Base-by-base conservation (phyloP, 2,797 vertebrate species). In the Phrynocephalus forsythii region DNA sequence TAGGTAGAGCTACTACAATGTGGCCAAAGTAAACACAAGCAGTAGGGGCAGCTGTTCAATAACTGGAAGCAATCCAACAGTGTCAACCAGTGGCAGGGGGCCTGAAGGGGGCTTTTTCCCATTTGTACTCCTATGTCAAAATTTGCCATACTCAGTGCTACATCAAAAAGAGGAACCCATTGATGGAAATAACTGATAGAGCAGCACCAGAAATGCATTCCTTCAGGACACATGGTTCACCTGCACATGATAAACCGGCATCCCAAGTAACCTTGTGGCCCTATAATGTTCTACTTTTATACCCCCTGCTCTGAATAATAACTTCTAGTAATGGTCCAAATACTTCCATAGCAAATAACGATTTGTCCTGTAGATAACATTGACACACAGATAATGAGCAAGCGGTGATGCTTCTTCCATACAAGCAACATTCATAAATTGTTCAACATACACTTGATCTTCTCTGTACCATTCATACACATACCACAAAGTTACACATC, bases 311-410 rank as follows among this genome's bases (percentile, higher is more conserved):
- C 79, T 82, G 89, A 56, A 90, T 77, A 71, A n/a, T 86, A 77
- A 60, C 91, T 86, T 50, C 75, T 88, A 92, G 87, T 82, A 93
- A 94, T 90, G 76, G 86, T 13, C 9, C 5, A 56, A 56, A 9
- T 56, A 56, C 9, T 56, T 56, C 52, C 52, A 56, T 56, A 13
- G 8, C 52, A 56, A 56, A 10, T 56, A 56, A 56, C 15, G 9
- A 56, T 56, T 2, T 13, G 52, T 56, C 9, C 52, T 44, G 38
- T 44, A 44, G 38, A 44, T 44, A 44, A 44, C 38, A 44, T 18
- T 76, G 56, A 22, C 33, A 84, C 6, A 30, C 38, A 4, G 77
- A 79, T 56, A 28, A 79, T 79, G 50, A 79, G 28, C 78, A 38
- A 48, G 18, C 67, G 38, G 20, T 30, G 10, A 20, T 66, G 48